A percentile compares a stretch with the other conserved stretches of the same genome.
phyloP scores from a whole-genome alignment of 2,797 vertebrate species.

The Sarcophilus harrisii region DNA sequence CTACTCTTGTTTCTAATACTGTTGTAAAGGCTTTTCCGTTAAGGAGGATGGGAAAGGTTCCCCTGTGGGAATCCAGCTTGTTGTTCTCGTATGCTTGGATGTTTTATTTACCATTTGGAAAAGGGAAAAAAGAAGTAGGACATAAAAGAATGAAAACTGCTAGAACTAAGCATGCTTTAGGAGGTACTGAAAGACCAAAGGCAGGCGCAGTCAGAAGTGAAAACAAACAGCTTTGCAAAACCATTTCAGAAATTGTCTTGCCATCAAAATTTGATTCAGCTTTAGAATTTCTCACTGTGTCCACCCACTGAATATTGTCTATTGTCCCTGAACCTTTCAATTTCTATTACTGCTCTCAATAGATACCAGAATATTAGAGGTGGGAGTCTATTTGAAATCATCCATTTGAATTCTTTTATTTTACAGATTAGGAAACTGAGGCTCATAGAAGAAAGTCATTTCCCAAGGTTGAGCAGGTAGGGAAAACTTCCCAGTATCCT shows the following conservation, averaged over 20 bases:
- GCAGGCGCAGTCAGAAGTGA: not conserved
- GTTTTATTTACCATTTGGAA: constrained; percentile 5
- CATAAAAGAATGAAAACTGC: constrained; percentile 4
- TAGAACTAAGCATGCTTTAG: not conserved
- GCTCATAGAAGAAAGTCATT: not conserved
- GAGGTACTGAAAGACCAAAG: constrained; percentile 7
- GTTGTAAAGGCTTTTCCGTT: not conserved
- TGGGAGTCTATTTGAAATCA: not conserved
- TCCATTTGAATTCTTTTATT: not conserved
- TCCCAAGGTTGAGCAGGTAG: not conserved
- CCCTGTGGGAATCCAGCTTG: not conserved
- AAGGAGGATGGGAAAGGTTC: not conserved
- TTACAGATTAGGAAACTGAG: not conserved
- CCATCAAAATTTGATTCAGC: constrained; percentile 2
- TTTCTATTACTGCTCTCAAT: not conserved
- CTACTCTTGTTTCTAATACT: not conserved
- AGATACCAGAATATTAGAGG: not conserved
- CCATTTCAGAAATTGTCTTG: not conserved
- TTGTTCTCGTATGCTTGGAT: not conserved
- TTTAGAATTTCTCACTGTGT: not conserved
- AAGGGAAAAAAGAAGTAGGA: not conserved
- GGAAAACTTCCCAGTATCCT: not conserved
- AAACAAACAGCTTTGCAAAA: constrained; percentile 8
- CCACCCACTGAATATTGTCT: not conserved
- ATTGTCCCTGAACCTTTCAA: not conserved